A percentile compares a stretch with the other conserved stretches of the same genome.
These are phyloP conservation scores for Stegostoma tigrinum DNA, from an alignment of 2,113 vertebrate species.

Conservation along the genomic window DNA sequence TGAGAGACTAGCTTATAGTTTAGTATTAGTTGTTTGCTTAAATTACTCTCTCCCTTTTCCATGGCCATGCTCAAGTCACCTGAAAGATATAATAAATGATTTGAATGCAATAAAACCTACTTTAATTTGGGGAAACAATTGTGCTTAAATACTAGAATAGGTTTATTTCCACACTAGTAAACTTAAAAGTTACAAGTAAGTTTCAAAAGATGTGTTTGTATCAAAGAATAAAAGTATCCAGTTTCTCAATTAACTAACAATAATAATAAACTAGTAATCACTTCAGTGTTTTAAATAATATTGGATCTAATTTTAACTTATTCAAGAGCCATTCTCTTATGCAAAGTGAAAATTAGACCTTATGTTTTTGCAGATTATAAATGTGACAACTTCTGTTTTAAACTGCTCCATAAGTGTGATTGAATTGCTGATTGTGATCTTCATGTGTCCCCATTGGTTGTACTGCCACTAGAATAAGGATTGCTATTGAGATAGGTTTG, in stretches of 20 bases:
- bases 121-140: neutral
- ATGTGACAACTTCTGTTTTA: neutral
- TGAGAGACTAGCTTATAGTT: neutral
- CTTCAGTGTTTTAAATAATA: neutral
- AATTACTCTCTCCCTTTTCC: neutral
- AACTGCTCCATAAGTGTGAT: neutral
- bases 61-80: neutral
- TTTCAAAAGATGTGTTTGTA: neutral
- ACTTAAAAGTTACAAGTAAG: neutral
- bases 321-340: neutral
- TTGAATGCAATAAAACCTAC: neutral
- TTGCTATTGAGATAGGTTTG: neutral
- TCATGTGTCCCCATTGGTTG: neutral
- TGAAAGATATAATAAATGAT: neutral
- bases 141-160: neutral
- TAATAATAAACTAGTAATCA: slow-evolving; percentile 9
- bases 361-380: neutral
- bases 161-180: neutral
- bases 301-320: neutral
- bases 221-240: neutral
- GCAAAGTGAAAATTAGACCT: neutral
- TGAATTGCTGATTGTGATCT: neutral
- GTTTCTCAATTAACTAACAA: neutral
- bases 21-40: neutral
- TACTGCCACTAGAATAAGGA: neutral